Evolutionary conservation across 2,888 invertebrate genomes (phyloP).

Genomic region (Maniola hyperantus): DNA sequence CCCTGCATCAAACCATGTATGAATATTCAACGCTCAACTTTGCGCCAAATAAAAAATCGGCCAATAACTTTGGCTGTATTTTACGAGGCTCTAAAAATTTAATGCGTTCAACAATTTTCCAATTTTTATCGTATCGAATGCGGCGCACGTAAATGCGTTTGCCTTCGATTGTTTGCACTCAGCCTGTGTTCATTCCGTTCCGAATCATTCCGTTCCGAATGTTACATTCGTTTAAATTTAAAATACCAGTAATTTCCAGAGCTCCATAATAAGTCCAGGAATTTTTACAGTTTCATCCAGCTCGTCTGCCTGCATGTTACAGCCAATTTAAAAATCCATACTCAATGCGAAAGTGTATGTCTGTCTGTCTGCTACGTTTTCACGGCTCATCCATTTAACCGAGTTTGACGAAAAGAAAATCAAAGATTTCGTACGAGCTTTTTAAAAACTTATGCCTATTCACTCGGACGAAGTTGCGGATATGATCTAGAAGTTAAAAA

Average conservation of each 20-base stretch:
- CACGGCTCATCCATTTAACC: too few relatives aligned
- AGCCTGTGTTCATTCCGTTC: conserved; percentile 13
- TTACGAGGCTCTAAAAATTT: conserved; percentile 60
- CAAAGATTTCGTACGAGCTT: too few relatives aligned
- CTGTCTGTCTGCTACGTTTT: too few relatives aligned
- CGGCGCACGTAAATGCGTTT: conserved; percentile 30
- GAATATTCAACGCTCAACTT: conserved; percentile 47
- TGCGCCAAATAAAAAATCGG: conserved; percentile 49
- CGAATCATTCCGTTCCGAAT: conserved; percentile 4
- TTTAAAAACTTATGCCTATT: too few relatives aligned
- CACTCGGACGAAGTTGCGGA: too few relatives aligned
- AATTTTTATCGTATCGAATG: conserved; percentile 34
- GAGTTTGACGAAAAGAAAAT: too few relatives aligned
- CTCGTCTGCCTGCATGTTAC: too few relatives aligned
- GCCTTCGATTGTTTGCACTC: conserved; percentile 31
- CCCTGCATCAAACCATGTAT: conserved; percentile 43
- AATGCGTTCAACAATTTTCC: conserved; percentile 46
- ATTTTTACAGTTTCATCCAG: too few relatives aligned
- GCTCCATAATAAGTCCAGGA: too few relatives aligned
- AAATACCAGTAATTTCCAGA: neutral
- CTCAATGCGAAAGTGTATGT: too few relatives aligned
- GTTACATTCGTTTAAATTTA: neutral
- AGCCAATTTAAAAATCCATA: too few relatives aligned
- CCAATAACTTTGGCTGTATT: conserved; percentile 45
- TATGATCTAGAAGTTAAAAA: too few relatives aligned